A percentile compares a stretch with the other conserved stretches of the same genome.
Conservation (phyloP, 2,797 vertebrate species). For the Pelochelys cantorii region DNA sequence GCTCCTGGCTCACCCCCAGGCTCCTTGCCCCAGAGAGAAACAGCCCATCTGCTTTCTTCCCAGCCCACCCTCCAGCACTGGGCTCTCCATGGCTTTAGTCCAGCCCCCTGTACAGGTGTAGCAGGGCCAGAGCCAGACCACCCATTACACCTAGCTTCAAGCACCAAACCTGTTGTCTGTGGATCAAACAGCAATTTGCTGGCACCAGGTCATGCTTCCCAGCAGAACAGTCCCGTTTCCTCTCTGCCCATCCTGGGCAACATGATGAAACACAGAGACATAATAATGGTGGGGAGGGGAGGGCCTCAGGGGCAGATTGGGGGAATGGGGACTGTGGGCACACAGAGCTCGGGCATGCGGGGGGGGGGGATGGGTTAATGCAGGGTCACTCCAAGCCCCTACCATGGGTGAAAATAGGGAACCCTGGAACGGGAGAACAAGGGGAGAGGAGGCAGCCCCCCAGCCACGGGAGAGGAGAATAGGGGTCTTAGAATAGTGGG, state of each 20-base stretch:
- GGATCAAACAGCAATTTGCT: neutral
- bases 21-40: neutral
- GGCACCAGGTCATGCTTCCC: neutral
- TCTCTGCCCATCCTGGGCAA: neutral
- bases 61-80: neutral
- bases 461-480: neutral
- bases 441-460: neutral
- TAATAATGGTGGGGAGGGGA: neutral
- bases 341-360: too few species aligned
- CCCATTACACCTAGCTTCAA: neutral
- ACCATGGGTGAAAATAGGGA: neutral
- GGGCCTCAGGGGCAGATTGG: neutral
- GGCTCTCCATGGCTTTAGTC: rapidly evolving
- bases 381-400: neutral
- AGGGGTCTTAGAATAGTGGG: neutral
- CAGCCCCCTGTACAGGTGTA: neutral
- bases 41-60: neutral
- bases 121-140: neutral
- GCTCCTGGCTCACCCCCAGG: neutral
- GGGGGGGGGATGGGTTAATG: neutral
- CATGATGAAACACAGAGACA: neutral
- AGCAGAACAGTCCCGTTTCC: neutral
- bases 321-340: too few species aligned
- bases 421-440: neutral
- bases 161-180: neutral